A percentile compares a stretch with the other conserved stretches of the same genome.
These are phyloP conservation scores for Phyllotis vaccarum DNA, from an alignment of 2,797 vertebrate genomes.

Conservation along the genomic window DNA sequence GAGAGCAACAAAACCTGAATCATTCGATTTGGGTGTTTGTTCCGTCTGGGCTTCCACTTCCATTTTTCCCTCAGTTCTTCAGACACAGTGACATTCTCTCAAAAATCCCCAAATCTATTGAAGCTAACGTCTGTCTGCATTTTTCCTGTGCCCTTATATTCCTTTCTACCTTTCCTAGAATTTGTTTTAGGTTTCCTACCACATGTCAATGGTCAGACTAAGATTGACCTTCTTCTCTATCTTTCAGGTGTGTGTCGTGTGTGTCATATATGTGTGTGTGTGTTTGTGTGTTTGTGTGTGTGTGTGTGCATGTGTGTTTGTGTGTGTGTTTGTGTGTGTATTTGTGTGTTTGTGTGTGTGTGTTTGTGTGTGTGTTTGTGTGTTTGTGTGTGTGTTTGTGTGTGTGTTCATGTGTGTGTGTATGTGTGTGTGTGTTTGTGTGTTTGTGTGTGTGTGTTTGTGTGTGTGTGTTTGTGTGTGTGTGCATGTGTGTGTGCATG, in stretches of 20 bases:
- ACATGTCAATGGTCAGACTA: not conserved
- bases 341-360: not conserved
- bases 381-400: not conserved
- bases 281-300: not conserved
- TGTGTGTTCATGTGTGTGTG: not conserved
- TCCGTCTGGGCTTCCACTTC: not conserved
- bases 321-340: not conserved
- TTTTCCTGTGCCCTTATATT: not conserved
- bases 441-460: not conserved
- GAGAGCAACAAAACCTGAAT: not conserved
- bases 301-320: not conserved
- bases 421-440: not conserved
- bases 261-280: not conserved
- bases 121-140: not conserved
- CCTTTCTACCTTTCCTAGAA: not conserved
- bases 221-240: not conserved
- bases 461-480: not conserved
- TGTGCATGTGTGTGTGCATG: too few relatives aligned
- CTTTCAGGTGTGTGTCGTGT: not conserved
- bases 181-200: not conserved
- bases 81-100: not conserved
- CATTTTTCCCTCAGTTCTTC: not conserved
- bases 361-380: not conserved
- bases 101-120: not conserved
- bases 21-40: not conserved